A percentile compares a stretch with the other conserved stretches of the same genome.
Evolutionary conservation across 2,113 vertebrate species (phyloP).

Genomic region (Chamaea fasciata): DNA sequence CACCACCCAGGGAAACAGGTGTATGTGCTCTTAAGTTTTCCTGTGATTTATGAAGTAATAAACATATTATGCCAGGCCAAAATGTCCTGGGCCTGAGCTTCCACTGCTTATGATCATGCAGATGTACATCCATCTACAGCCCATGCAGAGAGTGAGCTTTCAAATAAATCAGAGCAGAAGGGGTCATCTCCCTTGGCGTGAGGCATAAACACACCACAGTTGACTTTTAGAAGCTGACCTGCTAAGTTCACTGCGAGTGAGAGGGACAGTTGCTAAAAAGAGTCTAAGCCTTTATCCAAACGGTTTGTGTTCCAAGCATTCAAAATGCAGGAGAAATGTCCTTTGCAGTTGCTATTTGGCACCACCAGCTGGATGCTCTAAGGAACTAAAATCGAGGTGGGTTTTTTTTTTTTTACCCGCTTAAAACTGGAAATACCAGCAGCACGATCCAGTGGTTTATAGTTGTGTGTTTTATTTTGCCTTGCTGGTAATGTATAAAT

Average conservation of each 20-base stretch:
- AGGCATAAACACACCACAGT: not conserved
- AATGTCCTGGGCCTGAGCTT: not conserved
- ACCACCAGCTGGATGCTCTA: slow-evolving; percentile 64
- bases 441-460: not conserved
- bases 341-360: slow-evolving; percentile 50
- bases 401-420: not conserved
- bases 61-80: not conserved
- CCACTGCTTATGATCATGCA: not conserved
- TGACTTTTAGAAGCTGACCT: not conserved
- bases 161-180: not conserved
- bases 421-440: not conserved
- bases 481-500: not conserved
- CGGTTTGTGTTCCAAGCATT: not conserved
- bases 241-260: not conserved
- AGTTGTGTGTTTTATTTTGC: not conserved
- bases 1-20: slow-evolving; percentile 2
- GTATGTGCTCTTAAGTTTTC: not conserved
- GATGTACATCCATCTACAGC: not conserved
- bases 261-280: not conserved
- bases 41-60: slow-evolving; percentile 39
- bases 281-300: not conserved
- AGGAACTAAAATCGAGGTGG: not conserved
- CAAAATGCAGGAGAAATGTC: not conserved
- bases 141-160: not conserved
- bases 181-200: not conserved